Conservation (phyloP, 2,797 vertebrate genomes). For the Cuculus canorus region DNA sequence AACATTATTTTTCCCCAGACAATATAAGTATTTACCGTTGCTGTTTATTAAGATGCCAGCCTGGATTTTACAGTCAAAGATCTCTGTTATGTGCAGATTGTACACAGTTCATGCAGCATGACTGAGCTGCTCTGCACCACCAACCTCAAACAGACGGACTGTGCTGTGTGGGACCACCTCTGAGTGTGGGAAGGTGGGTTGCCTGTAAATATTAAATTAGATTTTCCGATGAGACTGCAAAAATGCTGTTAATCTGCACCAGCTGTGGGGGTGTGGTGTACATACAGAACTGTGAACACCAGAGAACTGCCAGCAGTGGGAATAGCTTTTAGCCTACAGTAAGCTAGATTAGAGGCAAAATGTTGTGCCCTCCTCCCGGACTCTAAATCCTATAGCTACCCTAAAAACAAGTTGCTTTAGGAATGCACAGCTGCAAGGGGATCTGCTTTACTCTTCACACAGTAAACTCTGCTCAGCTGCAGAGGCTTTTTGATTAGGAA, state of each 20-base stretch:
- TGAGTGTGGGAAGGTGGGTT: slow-evolving; percentile 12
- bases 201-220: neutral
- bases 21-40: neutral
- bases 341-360: slow-evolving; percentile 5
- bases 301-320: neutral
- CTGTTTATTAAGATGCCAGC: neutral
- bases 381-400: neutral
- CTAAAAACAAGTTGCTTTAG: neutral
- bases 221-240: slow-evolving; percentile 42
- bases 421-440: neutral
- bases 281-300: neutral
- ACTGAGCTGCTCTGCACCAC: neutral
- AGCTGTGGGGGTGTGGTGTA: neutral
- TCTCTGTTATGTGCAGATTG: neutral
- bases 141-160: neutral
- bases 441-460: neutral
- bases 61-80: neutral
- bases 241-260: neutral
- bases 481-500: neutral
- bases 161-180: slow-evolving; percentile 16
- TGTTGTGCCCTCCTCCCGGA: neutral
- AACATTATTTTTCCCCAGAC: neutral
- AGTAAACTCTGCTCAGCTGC: neutral
- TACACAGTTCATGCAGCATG: neutral
- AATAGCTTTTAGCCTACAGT: neutral